Evolutionary conservation across 2,113 vertebrate genomes (phyloP).

Genomic region (Forbesichthys papilliferus): DNA sequence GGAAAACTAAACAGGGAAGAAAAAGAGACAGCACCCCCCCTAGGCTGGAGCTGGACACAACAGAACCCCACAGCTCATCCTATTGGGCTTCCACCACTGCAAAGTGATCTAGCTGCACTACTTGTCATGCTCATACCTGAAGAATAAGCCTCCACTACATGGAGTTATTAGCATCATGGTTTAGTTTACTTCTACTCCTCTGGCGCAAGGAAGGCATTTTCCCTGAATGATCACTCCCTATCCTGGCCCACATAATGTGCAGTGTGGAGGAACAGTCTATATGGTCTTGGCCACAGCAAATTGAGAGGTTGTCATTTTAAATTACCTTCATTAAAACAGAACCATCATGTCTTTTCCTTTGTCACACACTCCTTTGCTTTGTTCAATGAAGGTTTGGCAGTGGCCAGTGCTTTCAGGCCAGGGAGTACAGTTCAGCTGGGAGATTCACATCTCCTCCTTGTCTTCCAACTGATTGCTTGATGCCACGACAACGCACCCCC

Average conservation of each 20-base stretch:
- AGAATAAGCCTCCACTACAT: not conserved
- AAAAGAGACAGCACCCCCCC: slow-evolving; percentile 8
- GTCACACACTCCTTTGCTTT: slow-evolving; percentile 39
- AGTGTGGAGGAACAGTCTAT: slow-evolving; percentile 4
- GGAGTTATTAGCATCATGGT: not conserved
- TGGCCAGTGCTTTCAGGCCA: slow-evolving; percentile 28
- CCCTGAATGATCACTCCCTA: not conserved
- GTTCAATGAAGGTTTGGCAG: slow-evolving; percentile 37
- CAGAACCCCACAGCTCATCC: slow-evolving; percentile 43
- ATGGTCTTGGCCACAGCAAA: slow-evolving; percentile 45
- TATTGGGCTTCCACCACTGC: slow-evolving; percentile 4
- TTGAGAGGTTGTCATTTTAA: slow-evolving; percentile 26
- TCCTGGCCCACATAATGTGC: not conserved
- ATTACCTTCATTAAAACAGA: not conserved
- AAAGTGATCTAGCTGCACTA: not conserved
- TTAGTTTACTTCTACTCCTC: slow-evolving; percentile 10
- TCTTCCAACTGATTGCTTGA: slow-evolving; percentile 28
- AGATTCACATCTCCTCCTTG: slow-evolving; percentile 21
- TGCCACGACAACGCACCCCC: slow-evolving; percentile 36
- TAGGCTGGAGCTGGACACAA: slow-evolving; percentile 55
- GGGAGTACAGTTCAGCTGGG: slow-evolving; percentile 32
- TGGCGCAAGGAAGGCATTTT: slow-evolving; percentile 17
- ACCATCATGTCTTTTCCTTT: not conserved
- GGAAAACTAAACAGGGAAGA: slow-evolving; percentile 30
- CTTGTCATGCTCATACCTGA: slow-evolving; percentile 17